Base-by-base conservation (phyloP, 2,797 vertebrate genomes). In the Hirundo rustica region DNA sequence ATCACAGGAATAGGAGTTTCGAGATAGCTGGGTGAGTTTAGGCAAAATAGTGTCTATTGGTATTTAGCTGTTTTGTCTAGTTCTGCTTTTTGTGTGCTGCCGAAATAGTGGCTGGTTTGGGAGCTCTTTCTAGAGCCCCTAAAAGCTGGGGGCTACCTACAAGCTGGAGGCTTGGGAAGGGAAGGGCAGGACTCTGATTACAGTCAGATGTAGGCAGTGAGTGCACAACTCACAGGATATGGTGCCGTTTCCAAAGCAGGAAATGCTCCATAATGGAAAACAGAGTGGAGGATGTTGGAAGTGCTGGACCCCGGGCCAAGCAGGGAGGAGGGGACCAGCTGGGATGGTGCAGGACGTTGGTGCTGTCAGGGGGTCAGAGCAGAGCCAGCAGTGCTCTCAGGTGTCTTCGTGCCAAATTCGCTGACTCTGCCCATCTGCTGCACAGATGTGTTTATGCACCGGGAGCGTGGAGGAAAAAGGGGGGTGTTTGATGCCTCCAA, bases 281-380 rank as follows among this genome's bases (percentile, higher is more conserved):
- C 40, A 1, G 36, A 23, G 1, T 7, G 7, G 53, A 34, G 65
- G 47, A 20, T 13, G 26, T 1, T 55, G 34, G 51, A 57, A 36
- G 11, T 27, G 27, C 57, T 29, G 16, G 10, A 50, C 1, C 5
- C 29, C 1, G 0, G 34, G 34, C 53, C 1, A 5, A 23, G 29
- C 50, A 61, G 26, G 32, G 25, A 71, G 55, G 10, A 57, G 29
- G 22, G 20, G 26, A 20, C 8, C 34, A 68, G 30, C 62, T 62
- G 70, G 20, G 53, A 22, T 20, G 54, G 17, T 38, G 58, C 1
- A 18, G 36, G 23, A 26, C 0, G 0, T 4, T 5, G 26, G 36
- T 29, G 48, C 48, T 67, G 19, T 29, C 44, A 48, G 38, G 18
- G 29, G 44, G 11, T 18, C 51, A 65, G 42, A 68, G 25, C 40